These are phyloP conservation scores for Eucidaris tribuloides DNA, from an alignment of 35 echinoderm and acorn worm species.

Conservation along the genomic window DNA sequence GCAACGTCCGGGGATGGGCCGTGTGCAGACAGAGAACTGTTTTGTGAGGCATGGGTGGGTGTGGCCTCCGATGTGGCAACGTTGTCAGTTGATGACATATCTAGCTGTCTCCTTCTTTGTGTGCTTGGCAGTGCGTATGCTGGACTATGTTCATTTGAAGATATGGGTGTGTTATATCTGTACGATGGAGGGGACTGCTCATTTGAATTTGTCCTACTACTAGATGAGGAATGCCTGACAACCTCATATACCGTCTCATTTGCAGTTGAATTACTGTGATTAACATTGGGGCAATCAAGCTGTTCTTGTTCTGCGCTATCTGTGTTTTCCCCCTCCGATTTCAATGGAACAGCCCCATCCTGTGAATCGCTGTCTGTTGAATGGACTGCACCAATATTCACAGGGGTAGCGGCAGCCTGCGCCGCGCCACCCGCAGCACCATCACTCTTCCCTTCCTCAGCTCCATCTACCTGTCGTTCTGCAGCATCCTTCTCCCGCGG, in stretches of 20 bases:
- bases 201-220: background rate
- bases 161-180: background rate
- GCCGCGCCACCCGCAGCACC: conserved; percentile 14
- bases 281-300: background rate
- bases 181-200: background rate
- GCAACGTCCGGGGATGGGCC: background rate
- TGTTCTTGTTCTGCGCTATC: background rate
- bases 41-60: background rate
- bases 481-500: conserved; percentile 13
- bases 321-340: background rate
- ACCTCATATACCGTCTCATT: conserved; percentile 7
- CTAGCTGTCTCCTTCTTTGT: background rate
- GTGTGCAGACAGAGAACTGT: background rate
- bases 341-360: conserved; percentile 11
- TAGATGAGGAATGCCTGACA: background rate
- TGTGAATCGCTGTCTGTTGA: background rate
- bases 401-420: background rate
- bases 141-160: background rate
- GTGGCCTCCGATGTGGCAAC: too few species aligned
- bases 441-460: background rate
- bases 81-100: background rate
- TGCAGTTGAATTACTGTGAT: background rate
- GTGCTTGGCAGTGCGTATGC: background rate
- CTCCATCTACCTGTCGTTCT: background rate
- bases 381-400: background rate